Percentiles rank a stretch among this genome's conserved stretches.
Conservation (phyloP, 2,888 invertebrate species). For the Melanophora roralis region DNA sequence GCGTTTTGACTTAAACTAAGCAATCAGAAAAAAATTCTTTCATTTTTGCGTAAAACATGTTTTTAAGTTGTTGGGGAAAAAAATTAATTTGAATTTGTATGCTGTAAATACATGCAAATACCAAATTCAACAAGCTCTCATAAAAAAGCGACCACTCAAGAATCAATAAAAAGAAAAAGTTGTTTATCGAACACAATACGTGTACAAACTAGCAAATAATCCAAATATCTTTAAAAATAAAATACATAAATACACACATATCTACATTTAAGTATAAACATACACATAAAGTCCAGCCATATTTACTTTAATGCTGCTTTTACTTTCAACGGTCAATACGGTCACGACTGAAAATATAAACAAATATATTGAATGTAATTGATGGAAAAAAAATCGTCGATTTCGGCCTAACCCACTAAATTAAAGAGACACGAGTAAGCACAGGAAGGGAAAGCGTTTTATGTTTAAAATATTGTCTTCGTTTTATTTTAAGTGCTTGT, state of each 20-base stretch:
- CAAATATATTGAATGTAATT: slow-evolving; percentile 9
- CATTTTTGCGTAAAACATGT: slow-evolving; percentile 17
- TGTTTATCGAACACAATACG: slow-evolving; percentile 33
- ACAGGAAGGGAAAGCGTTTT: slow-evolving; percentile 74
- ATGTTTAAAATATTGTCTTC: background rate
- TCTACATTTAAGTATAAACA: background rate
- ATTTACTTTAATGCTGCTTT: slow-evolving; percentile 35
- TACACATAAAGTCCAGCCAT: background rate
- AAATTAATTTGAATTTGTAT: slow-evolving; percentile 20
- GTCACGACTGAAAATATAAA: slow-evolving; percentile 41
- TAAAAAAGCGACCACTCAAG: slow-evolving; percentile 52
- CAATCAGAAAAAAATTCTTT: background rate
- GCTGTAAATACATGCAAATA: slow-evolving; percentile 42
- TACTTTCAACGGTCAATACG: slow-evolving; percentile 61
- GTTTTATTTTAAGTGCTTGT: background rate
- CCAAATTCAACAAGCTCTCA: slow-evolving; percentile 35
- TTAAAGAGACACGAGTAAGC: slow-evolving; percentile 64
- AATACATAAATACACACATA: background rate
- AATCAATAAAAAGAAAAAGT: slow-evolving; percentile 63
- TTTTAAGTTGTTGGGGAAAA: slow-evolving; percentile 6
- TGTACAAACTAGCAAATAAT: background rate
- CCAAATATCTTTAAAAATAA: no score
- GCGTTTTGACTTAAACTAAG: background rate
- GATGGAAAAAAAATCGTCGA: slow-evolving; percentile 6
- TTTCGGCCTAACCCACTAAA: slow-evolving; percentile 49